Percentiles rank a stretch among this genome's conserved stretches.
These are phyloP conservation scores for Gymnoscelis rufifasciata DNA, from an alignment of 2,888 invertebrate genomes.

Conservation along the genomic window DNA sequence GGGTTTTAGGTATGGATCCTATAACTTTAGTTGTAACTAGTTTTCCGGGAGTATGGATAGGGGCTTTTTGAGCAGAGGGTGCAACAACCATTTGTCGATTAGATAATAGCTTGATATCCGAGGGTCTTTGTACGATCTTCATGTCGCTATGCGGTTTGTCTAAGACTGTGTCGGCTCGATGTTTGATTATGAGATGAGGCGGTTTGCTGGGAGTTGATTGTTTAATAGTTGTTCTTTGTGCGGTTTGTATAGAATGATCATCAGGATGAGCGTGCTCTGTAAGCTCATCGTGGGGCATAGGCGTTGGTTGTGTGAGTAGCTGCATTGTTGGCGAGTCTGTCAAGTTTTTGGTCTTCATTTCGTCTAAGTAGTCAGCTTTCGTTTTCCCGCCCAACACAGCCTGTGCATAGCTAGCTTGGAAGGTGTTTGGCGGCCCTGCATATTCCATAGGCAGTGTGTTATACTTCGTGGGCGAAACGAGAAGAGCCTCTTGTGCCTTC, in stretches of 20 bases:
- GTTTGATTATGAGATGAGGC: slow-evolving; percentile 66
- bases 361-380: slow-evolving; percentile 59
- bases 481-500: slow-evolving; percentile 46
- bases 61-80: slow-evolving; percentile 54
- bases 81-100: slow-evolving; percentile 66
- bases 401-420: slow-evolving; percentile 73
- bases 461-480: slow-evolving; percentile 52
- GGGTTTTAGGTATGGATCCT: slow-evolving; percentile 55
- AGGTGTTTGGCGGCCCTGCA: slow-evolving; percentile 61
- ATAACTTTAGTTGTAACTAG: slow-evolving; percentile 69
- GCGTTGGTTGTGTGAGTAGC: slow-evolving; percentile 58
- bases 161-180: slow-evolving; percentile 47
- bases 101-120: slow-evolving; percentile 65
- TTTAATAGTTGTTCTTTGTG: slow-evolving; percentile 52
- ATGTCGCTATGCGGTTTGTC: slow-evolving; percentile 64
- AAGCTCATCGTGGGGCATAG: slow-evolving; percentile 56
- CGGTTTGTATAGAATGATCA: slow-evolving; percentile 50
- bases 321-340: slow-evolving; percentile 65
- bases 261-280: slow-evolving; percentile 53
- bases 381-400: slow-evolving; percentile 57
- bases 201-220: slow-evolving; percentile 53
- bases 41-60: slow-evolving; percentile 53
- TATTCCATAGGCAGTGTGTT: slow-evolving; percentile 56
- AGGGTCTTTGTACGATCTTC: slow-evolving; percentile 65
- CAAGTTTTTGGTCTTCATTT: slow-evolving; percentile 54